phyloP scores from a whole-genome alignment of 2,888 invertebrate genomes.

The Caprella mutica region DNA sequence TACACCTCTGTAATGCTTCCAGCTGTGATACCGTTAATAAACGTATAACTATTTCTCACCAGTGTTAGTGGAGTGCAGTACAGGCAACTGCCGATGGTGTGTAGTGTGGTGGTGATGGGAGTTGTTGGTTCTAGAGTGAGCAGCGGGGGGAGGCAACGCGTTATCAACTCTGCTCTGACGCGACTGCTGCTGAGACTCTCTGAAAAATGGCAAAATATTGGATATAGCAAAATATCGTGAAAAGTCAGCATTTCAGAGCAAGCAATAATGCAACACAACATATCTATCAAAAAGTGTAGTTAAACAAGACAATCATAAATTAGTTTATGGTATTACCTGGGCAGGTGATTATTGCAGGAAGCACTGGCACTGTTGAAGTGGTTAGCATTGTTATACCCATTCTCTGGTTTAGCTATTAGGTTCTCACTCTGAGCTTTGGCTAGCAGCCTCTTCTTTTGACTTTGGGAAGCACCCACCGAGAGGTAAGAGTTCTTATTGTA shows the following conservation, averaged over 20 bases:
- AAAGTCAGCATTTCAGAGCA: not conserved
- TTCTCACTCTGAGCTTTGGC: constrained; percentile 74
- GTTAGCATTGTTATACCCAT: not conserved
- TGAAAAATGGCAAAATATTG: not conserved
- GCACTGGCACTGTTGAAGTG: not conserved
- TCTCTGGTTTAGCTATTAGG: constrained; percentile 8
- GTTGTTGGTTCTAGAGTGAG: constrained; percentile 25
- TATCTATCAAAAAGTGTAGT: not conserved
- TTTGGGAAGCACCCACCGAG: constrained; percentile 30
- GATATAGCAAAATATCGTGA: not conserved
- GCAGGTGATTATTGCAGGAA: not conserved
- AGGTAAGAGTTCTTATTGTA: constrained; percentile 14
- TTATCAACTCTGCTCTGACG: constrained; percentile 25
- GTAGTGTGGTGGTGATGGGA: constrained; percentile 23
- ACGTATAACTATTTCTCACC: not conserved
- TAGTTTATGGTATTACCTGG: not conserved
- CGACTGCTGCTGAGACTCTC: constrained; percentile 40
- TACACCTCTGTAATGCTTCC: too few relatives aligned
- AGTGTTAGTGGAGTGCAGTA: constrained; percentile 10
- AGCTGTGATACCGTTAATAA: too few relatives aligned
- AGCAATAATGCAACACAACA: not conserved
- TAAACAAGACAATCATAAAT: not conserved
- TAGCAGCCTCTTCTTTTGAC: constrained; percentile 72
- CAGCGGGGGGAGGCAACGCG: constrained; percentile 29
- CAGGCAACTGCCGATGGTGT: constrained; percentile 14